Evolutionary conservation across 2,113 vertebrate genomes (phyloP).

Genomic region (Chloebia gouldiae): DNA sequence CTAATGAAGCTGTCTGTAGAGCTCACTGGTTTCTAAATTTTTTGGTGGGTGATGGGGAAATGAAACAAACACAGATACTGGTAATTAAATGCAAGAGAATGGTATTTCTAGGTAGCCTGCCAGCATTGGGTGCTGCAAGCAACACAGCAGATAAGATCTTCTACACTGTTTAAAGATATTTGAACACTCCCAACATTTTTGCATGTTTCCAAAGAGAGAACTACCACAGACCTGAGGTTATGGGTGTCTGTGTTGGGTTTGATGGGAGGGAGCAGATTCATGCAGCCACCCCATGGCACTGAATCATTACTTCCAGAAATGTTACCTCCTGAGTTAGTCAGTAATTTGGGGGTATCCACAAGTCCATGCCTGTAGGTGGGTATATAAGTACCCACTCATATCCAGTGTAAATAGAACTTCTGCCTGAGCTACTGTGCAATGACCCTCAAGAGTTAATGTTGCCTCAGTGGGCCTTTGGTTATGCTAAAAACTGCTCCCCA

Average conservation of each 20-base stretch:
- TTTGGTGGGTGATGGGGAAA: background rate
- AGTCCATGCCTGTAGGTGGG: constrained; percentile 70
- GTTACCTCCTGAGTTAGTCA: constrained; percentile 56
- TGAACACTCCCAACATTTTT: constrained; percentile 59
- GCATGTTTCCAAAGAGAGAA: constrained; percentile 49
- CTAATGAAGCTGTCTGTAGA: background rate
- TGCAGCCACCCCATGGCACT: constrained; percentile 49
- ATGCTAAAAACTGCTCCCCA: constrained; percentile 19
- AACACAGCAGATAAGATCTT: constrained; percentile 48
- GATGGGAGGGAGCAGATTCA: constrained; percentile 35
- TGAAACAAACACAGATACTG: background rate
- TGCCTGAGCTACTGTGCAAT: constrained; percentile 45
- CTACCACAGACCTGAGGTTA: constrained; percentile 67
- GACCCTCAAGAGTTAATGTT: constrained; percentile 38
- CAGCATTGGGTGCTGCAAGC: constrained; percentile 9
- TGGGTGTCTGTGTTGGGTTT: constrained; percentile 19
- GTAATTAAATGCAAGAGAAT: background rate
- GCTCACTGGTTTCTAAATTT: background rate
- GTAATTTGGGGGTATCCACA: constrained; percentile 72
- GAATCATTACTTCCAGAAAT: constrained; percentile 74
- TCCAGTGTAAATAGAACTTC: constrained; percentile 67
- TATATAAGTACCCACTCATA: constrained; percentile 37
- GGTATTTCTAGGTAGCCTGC: constrained; percentile 38
- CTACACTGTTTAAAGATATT: constrained; percentile 11
- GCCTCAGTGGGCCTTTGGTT: constrained; percentile 53